Conservation (phyloP, 2,797 vertebrate species). For the Cuniculus paca region DNA sequence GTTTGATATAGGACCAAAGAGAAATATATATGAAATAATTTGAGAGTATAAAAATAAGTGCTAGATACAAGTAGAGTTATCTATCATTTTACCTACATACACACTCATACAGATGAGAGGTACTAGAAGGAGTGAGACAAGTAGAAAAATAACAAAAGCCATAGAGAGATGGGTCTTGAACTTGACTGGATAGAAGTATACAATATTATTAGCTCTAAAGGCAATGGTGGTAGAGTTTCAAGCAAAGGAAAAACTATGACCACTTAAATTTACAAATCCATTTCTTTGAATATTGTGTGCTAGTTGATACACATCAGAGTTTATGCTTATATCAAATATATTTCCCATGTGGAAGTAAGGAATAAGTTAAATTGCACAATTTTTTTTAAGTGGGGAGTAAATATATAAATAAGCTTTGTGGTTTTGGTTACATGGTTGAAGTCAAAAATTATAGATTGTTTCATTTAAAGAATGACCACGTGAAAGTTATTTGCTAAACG, state of each 20-base stretch:
- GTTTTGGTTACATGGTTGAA: not conserved
- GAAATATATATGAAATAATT: not conserved
- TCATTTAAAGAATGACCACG: not conserved
- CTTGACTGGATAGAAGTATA: not conserved
- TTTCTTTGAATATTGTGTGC: not conserved
- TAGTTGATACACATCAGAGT: not conserved
- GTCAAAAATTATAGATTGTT: not conserved
- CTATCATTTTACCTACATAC: not conserved
- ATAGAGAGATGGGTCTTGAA: not conserved
- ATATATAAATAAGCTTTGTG: not conserved
- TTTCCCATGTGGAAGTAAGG: not conserved
- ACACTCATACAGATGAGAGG: not conserved
- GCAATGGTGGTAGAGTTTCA: not conserved
- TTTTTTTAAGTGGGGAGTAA: not conserved
- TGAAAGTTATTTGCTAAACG: not conserved
- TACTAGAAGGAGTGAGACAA: not conserved
- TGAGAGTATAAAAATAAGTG: not conserved
- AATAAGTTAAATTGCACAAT: not conserved
- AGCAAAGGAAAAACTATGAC: not conserved
- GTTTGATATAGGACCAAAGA: not conserved
- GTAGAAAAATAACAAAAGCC: not conserved
- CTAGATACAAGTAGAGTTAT: not conserved
- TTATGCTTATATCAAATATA: not conserved
- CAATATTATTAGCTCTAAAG: not conserved
- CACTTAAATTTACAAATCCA: not conserved